phyloP scores from a whole-genome alignment of 2,113 vertebrate species.

The Eurystomus gularis region DNA sequence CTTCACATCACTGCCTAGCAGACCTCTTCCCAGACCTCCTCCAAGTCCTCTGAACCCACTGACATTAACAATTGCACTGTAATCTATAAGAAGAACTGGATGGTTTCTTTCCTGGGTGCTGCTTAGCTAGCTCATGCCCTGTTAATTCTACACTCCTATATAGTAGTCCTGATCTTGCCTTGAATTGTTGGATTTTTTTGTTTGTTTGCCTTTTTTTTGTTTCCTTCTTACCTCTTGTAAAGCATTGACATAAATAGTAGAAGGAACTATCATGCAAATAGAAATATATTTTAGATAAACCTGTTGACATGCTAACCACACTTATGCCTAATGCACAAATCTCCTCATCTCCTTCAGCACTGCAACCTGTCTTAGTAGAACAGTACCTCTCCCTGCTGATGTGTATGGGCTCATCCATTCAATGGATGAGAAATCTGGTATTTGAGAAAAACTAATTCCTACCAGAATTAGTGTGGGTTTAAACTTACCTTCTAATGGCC shows the following conservation, averaged over 20 bases:
- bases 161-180: neutral
- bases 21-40: neutral
- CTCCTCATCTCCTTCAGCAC: neutral
- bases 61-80: neutral
- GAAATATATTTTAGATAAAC: neutral
- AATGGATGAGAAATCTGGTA: neutral
- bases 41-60: neutral
- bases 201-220: neutral
- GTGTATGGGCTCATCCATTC: neutral
- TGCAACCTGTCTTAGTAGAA: neutral
- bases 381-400: neutral
- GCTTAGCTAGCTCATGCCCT: neutral
- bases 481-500: neutral
- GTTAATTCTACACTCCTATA: neutral
- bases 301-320: neutral
- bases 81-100: neutral
- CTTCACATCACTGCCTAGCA: neutral
- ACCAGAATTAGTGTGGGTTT: neutral
- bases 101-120: neutral
- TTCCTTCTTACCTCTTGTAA: neutral
- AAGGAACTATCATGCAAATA: neutral
- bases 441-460: neutral
- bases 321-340: neutral
- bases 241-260: neutral
- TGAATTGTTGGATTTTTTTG: fast-evolving